These are phyloP conservation scores for Sitta europaea DNA, from an alignment of 2,113 vertebrate species.

Conservation along the genomic window DNA sequence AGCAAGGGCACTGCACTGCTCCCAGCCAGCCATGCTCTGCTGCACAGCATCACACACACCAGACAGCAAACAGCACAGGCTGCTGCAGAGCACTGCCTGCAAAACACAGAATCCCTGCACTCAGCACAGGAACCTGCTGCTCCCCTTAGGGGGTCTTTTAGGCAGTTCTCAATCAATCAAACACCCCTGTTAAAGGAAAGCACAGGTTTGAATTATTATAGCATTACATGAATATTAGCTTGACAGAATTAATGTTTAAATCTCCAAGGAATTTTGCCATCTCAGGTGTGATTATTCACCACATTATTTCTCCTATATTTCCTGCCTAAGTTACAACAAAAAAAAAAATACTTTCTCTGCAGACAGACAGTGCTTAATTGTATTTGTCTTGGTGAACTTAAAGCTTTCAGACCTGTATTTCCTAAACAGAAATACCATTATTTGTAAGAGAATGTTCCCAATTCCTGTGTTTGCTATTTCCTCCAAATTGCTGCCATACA, in stretches of 20 bases:
- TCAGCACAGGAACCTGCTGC: not conserved
- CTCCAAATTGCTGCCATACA: not conserved
- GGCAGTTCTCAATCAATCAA: not conserved
- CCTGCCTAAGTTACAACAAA: not conserved
- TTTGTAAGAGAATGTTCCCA: not conserved
- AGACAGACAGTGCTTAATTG: not conserved
- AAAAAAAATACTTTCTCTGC: not conserved
- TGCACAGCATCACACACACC: not conserved
- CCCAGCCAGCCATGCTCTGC: not conserved
- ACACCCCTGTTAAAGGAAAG: not conserved
- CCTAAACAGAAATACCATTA: not conserved
- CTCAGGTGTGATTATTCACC: not conserved
- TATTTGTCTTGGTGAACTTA: not conserved
- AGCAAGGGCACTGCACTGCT: not conserved
- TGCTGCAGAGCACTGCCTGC: not conserved
- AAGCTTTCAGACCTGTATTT: not conserved
- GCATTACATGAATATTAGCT: not conserved
- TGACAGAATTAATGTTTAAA: not conserved
- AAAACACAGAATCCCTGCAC: not conserved
- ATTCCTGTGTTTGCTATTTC: not conserved
- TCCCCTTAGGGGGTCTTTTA: not conserved
- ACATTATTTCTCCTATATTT: not conserved
- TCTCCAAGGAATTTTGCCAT: not conserved
- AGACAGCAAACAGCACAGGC: rapidly evolving
- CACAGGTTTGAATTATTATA: not conserved